Conservation (phyloP, 2,113 vertebrate genomes). For the Halichoerus grypus region DNA sequence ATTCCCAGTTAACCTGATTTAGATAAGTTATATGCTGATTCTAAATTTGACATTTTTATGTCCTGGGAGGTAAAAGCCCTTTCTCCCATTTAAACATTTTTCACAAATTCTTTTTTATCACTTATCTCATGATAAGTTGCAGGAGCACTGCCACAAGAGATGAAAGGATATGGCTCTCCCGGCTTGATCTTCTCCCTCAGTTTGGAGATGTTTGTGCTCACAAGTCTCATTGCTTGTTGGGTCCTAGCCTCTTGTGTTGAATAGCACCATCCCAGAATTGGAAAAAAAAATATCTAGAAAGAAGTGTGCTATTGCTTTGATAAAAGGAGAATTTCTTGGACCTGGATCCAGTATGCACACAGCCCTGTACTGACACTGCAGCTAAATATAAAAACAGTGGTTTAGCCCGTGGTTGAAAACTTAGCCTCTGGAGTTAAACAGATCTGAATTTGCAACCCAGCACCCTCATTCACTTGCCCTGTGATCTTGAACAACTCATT, state of each 20-base stretch:
- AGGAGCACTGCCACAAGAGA: neutral
- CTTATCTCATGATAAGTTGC: neutral
- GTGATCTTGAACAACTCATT: neutral
- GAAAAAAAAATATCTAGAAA: neutral
- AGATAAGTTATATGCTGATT: neutral
- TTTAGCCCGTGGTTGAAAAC: neutral
- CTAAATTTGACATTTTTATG: neutral
- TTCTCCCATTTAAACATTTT: neutral
- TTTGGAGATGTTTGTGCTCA: neutral
- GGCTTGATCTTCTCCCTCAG: neutral
- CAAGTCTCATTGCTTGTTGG: neutral
- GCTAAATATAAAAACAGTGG: neutral
- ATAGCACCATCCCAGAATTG: neutral
- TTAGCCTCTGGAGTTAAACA: neutral
- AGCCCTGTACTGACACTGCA: neutral
- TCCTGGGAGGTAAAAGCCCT: neutral
- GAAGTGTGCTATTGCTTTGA: neutral
- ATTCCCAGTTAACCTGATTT: neutral
- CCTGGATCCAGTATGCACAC: too few species aligned
- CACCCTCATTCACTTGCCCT: neutral
- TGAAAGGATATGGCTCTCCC: neutral
- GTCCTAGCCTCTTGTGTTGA: neutral
- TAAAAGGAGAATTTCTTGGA: neutral
- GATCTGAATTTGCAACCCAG: neutral
- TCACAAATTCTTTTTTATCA: neutral